Evolutionary conservation across 2,797 vertebrate genomes (phyloP).

Genomic region (Setipinna tenuifilis): DNA sequence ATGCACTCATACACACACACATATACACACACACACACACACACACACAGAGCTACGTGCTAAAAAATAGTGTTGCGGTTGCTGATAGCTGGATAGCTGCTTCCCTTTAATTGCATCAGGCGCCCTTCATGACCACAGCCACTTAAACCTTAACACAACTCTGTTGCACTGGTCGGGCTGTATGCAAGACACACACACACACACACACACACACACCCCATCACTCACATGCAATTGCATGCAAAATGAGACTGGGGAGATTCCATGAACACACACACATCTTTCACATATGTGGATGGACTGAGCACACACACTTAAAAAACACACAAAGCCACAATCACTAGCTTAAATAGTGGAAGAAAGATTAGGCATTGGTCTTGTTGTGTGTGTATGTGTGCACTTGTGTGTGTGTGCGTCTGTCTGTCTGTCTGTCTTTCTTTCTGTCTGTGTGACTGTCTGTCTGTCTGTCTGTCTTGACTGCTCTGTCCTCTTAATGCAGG

Average conservation of each 20-base stretch:
- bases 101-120: too few species aligned
- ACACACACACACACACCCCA: background rate
- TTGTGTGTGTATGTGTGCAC: background rate
- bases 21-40: constrained; percentile 6
- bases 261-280: background rate
- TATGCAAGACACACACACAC: background rate
- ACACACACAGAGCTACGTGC: background rate
- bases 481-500: constrained; percentile 68
- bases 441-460: constrained; percentile 14
- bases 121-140: too few species aligned
- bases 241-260: background rate
- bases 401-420: background rate
- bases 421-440: background rate
- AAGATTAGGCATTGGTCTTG: background rate
- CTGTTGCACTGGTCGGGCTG: too few species aligned
- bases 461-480: background rate
- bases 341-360: background rate
- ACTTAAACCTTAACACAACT: too few species aligned
- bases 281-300: background rate
- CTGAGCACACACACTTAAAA: background rate
- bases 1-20: background rate
- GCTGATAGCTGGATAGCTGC: too few species aligned
- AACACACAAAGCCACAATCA: background rate
- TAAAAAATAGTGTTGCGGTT: too few species aligned
- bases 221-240: background rate